Evolutionary conservation across 2,797 vertebrate species (phyloP), one percentile per base, ranked within the genome.

Genomic region (Apogon talboti): DNA sequence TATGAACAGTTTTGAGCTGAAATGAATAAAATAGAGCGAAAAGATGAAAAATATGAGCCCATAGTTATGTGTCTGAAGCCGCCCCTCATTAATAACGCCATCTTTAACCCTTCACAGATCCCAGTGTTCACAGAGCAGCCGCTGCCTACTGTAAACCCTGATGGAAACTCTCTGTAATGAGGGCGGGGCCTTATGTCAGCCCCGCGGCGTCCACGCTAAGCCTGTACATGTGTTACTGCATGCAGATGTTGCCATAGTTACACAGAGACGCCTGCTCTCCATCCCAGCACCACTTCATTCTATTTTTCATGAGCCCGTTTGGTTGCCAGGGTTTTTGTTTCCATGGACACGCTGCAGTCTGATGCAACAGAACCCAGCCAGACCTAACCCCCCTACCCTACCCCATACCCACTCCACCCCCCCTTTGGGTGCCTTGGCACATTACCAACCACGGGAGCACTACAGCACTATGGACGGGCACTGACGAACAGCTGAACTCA

Each of bases 281-380:
- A 66, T 71, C 52, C 13, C 63, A 50, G 42, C 76, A 68, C 28
- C 61, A 51, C 72, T 71, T 65, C 55, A 57, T 66, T 81, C 80
- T 86, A 81, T 89, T 88, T 89, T 86, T 89, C 81, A 89, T 83
- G 73, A 84, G 85, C 66, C 71, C 58, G 48, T 76, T 71, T 51
- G 44, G 87, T 92, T 91, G 85, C 94, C 93, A 92, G 90, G 95
- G 92, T 91, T 93, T 93, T 92, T 76, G 91, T 94, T 94, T 89
- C 93, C 81, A 90, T 93, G 92, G 92, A 83, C 90, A 93, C 93
- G n/a, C 88, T 79, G 87, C 87, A 76, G 64, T 84, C 83, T 83
- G 84, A 91, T 79, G 88, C 84, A 74, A 91, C 85, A 66, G 86
- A 82, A 89, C 87, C 63, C 56, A 71, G 67, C 35, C 88, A 81